Base-by-base conservation (phyloP, 2,888 invertebrate genomes). In the Thymelicus sylvestris region DNA sequence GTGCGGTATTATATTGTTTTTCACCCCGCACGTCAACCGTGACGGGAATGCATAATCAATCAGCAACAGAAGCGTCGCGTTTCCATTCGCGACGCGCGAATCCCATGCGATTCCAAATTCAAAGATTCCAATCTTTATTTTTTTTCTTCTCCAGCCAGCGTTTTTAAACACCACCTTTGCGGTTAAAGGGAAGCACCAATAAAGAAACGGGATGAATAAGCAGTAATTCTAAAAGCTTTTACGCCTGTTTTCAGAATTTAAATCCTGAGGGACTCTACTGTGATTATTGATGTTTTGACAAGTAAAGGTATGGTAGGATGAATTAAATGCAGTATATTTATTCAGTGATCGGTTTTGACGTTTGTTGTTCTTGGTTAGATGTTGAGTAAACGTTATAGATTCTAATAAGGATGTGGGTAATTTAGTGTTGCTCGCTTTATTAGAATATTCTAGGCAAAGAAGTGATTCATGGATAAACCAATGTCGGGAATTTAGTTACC, bases 211-310 rank as follows among this genome's bases (percentile, higher is more conserved):
- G 86, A 90, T 91, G 91, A 92, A 93, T 91, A 88, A 86, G 81
- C 84, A 84, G 88, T 91, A 91, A 92, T 92, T 92, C 89, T 91
- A 90, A 93, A 92, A 92, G 92, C 92, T 90, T 90, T 89, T 84
- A 85, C 87, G 86, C 84, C 83, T 87, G 86, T 86, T 89, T 85
- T 86, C 85, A 82, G 86, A 85, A 86, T 87, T 87, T 83, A 80
- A 80, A 80, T 83, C 91, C 88, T 77, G 74, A 48, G 92, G 92
- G 89, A 85, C 74, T 75, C 78, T 31, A 61, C 39, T 77, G 80
- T 82, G 86, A 88, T 90, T 91, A 91, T 92, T 92, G 91, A 90
- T 92, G 92, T 92, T 92, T 89, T 92, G 93, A 92, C 92, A 87
- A 84, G 80, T 82, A 81, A 73, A 69, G 68, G 72, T 75, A 57